Evolutionary conservation across 2,888 invertebrate species (phyloP), one percentile per base, ranked within the genome.

Genomic region (Caenorhabditis sp.): DNA sequence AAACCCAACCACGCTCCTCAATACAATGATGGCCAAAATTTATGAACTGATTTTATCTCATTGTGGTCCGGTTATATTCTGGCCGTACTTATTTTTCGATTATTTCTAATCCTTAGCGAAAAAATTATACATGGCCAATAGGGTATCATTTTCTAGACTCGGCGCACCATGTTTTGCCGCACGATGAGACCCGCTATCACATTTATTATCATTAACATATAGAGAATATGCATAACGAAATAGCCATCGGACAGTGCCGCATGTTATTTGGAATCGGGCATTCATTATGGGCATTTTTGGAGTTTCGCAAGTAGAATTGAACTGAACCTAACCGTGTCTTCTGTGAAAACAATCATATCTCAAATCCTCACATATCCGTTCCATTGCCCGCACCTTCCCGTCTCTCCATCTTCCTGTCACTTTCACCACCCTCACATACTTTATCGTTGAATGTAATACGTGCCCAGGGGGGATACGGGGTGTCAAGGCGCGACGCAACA

Each of bases 31-130:
- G n/a, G n/a, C 60, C 60, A 40, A 76, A 76, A 76, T 76, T 76
- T 76, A 76, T 76, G 76, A 76, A 76, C 76, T 76, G 67, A 76
- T 76, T 76, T 76, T 67, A 76, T 76, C 76, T 62, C 44, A 22
- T 4, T 50, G 13, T 11, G 67, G 18, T 51, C 35, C 9, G 51
- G 13, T 40, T 5, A 6, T 9, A 32, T 32, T 13, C 40, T 40
- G 11, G 11, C 13, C 13, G 6, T 13, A 11, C 13, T 13, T 40
- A 8, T 2, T 40, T 40, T 40, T 44, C 55, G 53, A 32, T 22
- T 26, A n/a, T 61, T 32, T 6, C 37, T 56, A 72, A 64, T 72
- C 71, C 64, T 8, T 13, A 24, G 24, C 44, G 6, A 70, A 24
- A 24, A 71, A 32, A 62, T 37, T 71, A 62, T 40, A 11, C n/a